Conservation (phyloP, 2,797 vertebrate genomes). For the Podarcis lilfordi region DNA sequence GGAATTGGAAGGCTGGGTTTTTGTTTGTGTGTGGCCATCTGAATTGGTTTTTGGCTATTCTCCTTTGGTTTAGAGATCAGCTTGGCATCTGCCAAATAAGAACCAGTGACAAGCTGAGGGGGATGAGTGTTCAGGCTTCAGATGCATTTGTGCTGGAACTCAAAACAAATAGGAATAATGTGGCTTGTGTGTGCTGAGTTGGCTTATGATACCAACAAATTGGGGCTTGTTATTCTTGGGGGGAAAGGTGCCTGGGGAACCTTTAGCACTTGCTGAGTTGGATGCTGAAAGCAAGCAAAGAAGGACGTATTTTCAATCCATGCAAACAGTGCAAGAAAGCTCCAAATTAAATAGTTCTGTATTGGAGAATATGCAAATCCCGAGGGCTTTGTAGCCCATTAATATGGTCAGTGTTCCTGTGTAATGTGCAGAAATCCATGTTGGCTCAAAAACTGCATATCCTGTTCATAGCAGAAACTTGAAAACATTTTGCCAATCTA, state of each 20-base stretch:
- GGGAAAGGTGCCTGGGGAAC: slow-evolving; percentile 65
- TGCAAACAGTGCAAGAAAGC: slow-evolving; percentile 52
- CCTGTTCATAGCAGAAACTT: slow-evolving; percentile 35
- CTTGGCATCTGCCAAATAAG: slow-evolving; percentile 65
- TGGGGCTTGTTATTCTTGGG: slow-evolving; percentile 54
- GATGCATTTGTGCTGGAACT: slow-evolving; percentile 70
- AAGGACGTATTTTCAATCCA: slow-evolving; percentile 55
- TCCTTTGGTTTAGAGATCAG: slow-evolving; percentile 67
- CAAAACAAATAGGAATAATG: slow-evolving; percentile 71
- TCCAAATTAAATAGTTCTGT: slow-evolving; percentile 50
- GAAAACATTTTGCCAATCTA: slow-evolving; percentile 35
- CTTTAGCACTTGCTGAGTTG: slow-evolving; percentile 48
- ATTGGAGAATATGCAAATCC: slow-evolving; percentile 57
- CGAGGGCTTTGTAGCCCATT: slow-evolving; percentile 54
- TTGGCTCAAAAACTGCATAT: slow-evolving; percentile 50
- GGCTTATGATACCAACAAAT: slow-evolving; percentile 64
- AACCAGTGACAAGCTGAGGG: slow-evolving; percentile 60
- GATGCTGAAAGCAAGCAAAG: slow-evolving; percentile 20
- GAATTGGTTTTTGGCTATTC: slow-evolving; percentile 60
- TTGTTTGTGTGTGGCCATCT: slow-evolving; percentile 40
- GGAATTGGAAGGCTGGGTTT: slow-evolving; percentile 35
- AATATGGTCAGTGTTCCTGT: slow-evolving; percentile 47
- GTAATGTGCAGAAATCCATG: slow-evolving; percentile 47
- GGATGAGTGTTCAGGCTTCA: slow-evolving; percentile 61
- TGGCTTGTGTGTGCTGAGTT: slow-evolving; percentile 58